Conservation (phyloP, 2,888 invertebrate species). For the Frankliniella intonsa region DNA sequence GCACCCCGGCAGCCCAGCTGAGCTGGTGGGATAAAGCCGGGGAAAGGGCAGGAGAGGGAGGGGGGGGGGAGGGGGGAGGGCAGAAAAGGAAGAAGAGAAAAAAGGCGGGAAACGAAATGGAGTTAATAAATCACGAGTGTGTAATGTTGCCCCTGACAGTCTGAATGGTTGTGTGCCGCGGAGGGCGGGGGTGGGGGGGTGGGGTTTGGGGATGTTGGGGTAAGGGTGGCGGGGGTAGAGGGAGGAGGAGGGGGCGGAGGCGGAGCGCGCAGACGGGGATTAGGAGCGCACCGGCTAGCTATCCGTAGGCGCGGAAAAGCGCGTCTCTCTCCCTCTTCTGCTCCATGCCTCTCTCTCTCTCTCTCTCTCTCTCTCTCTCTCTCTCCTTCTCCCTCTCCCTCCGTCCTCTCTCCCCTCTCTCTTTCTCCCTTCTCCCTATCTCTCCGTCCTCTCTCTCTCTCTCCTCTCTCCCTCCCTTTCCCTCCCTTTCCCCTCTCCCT, state of each 20-base stretch:
- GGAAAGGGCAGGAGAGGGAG: constrained; percentile 30
- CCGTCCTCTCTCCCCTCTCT: background rate
- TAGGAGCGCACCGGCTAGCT: constrained; percentile 19
- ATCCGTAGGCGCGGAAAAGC: constrained; percentile 24
- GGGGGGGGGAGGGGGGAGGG: constrained; percentile 33
- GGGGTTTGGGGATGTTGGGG: background rate
- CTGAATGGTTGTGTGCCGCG: constrained; percentile 42
- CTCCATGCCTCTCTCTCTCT: background rate
- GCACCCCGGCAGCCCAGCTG: constrained; percentile 31
- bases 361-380: background rate
- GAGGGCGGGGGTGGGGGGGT: background rate
- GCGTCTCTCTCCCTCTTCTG: background rate
- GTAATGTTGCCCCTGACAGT: constrained; percentile 45
- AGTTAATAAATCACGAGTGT: constrained; percentile 45
- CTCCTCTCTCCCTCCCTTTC: background rate
- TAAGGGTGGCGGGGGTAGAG: background rate
- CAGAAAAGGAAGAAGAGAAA: constrained; percentile 31
- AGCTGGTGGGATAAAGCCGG: constrained; percentile 29
- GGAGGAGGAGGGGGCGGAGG: constrained; percentile 6
- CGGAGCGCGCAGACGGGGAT: background rate
- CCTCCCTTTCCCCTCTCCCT: background rate
- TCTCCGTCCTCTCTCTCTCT: constrained; percentile 30
- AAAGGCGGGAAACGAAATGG: constrained; percentile 41
- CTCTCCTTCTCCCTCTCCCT: background rate
- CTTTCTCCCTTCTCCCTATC: constrained; percentile 32